Evolutionary conservation across 2,113 vertebrate genomes (phyloP).

Genomic region (Cyprinodon brontotheroides): DNA sequence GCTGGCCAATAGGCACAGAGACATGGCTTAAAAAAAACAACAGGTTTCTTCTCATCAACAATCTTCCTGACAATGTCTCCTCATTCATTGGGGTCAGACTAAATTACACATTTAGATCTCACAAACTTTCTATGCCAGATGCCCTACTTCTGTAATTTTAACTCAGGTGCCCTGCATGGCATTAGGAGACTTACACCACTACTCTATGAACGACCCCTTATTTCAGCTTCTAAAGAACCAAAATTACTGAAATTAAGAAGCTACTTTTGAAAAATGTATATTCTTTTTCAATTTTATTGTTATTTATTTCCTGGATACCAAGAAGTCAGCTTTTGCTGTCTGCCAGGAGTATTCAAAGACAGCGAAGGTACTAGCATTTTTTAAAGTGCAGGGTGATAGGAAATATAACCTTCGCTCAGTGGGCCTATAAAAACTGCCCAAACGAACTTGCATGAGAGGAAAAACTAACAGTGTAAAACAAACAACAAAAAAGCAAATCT

Average conservation of each 20-base stretch:
- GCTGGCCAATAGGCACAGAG: too few species aligned
- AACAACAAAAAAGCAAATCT: constrained; percentile 12
- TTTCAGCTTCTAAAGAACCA: neutral
- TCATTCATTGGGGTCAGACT: too few species aligned
- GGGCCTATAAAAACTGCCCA: constrained; percentile 20
- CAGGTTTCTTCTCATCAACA: too few species aligned
- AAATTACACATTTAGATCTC: too few species aligned
- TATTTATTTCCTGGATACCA: neutral
- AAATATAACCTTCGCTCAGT: neutral
- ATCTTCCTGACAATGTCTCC: too few species aligned
- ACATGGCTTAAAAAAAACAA: too few species aligned
- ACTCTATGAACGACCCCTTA: neutral
- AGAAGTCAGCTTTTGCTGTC: neutral
- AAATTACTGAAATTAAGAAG: neutral
- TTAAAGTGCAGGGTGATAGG: neutral
- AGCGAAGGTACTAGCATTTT: constrained; percentile 19
- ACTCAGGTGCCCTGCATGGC: too few species aligned
- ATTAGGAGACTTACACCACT: too few species aligned
- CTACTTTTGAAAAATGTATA: neutral
- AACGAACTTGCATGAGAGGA: neutral
- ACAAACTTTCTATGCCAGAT: too few species aligned
- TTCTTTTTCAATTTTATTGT: neutral
- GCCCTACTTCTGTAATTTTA: too few species aligned
- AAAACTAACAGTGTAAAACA: too few species aligned
- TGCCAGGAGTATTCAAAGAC: constrained; percentile 5